phyloP scores from a whole-genome alignment of 2,113 vertebrate species.

The Butorides virescens region DNA sequence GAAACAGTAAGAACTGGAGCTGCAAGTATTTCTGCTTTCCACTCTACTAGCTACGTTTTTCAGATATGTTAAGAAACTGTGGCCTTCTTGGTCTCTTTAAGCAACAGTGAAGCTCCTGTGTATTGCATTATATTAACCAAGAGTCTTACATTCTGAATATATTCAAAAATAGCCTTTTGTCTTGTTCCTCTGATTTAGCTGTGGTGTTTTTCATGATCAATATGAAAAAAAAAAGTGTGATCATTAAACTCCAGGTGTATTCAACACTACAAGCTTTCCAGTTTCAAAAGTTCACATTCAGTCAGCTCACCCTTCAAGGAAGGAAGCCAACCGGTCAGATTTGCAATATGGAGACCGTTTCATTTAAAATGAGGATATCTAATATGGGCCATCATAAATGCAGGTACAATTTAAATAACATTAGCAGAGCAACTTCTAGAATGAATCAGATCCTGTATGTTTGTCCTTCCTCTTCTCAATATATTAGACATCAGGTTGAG shows the following conservation, averaged over 20 bases:
- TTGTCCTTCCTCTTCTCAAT: not conserved
- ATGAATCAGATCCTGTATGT: not conserved
- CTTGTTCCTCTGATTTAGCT: not conserved
- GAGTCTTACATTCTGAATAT: not conserved
- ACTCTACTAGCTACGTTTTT: fast-evolving
- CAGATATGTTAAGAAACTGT: not conserved
- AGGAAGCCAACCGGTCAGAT: not conserved
- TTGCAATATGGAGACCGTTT: not conserved
- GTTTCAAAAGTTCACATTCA: not conserved
- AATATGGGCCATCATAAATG: not conserved
- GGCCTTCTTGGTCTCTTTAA: not conserved
- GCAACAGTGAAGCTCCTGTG: not conserved
- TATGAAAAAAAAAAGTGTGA: not conserved
- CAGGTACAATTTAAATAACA: not conserved
- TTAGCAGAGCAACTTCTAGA: not conserved
- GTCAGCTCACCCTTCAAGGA: not conserved
- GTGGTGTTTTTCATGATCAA: not conserved
- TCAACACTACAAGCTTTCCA: not conserved
- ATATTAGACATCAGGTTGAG: not conserved
- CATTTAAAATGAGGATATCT: not conserved
- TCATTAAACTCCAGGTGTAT: not conserved
- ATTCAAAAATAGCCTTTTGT: not conserved
- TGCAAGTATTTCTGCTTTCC: not conserved
- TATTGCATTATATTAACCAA: not conserved
- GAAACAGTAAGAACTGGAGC: not conserved